Evolutionary conservation across 2,113 vertebrate species (phyloP).

Genomic region (Sinosuthora webbiana): DNA sequence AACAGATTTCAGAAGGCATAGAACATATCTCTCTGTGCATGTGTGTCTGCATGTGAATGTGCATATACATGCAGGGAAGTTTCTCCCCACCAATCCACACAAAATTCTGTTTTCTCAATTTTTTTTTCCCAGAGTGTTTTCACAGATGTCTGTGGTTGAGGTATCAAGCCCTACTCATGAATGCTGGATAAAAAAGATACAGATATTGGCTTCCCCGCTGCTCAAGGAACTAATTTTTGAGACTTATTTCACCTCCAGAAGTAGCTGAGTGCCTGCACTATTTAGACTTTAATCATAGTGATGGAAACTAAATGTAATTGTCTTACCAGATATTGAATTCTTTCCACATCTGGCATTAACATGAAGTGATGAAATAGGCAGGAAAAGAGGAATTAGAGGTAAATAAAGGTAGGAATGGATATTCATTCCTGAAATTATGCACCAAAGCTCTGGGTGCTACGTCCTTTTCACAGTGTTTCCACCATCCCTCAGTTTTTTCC

Average conservation of each 20-base stretch:
- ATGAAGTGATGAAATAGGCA: neutral
- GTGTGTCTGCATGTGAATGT: neutral
- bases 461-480: neutral
- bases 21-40: neutral
- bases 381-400: neutral
- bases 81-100: neutral
- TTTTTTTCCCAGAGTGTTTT: neutral
- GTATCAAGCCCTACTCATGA: neutral
- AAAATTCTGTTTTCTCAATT: neutral
- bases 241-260: neutral
- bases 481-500: neutral
- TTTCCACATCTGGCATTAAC: neutral
- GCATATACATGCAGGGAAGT: neutral
- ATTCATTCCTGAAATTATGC: neutral
- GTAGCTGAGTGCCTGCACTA: neutral
- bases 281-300: neutral
- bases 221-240: neutral
- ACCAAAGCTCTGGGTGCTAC: neutral
- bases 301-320: neutral
- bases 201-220: neutral
- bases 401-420: slow-evolving; percentile 3
- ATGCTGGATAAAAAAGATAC: neutral
- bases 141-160: neutral
- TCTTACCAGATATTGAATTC: neutral
- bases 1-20: neutral